Evolutionary conservation across 1,140 invertebrate genomes (phyloP).

Genomic region (Drosophila funebris): DNA sequence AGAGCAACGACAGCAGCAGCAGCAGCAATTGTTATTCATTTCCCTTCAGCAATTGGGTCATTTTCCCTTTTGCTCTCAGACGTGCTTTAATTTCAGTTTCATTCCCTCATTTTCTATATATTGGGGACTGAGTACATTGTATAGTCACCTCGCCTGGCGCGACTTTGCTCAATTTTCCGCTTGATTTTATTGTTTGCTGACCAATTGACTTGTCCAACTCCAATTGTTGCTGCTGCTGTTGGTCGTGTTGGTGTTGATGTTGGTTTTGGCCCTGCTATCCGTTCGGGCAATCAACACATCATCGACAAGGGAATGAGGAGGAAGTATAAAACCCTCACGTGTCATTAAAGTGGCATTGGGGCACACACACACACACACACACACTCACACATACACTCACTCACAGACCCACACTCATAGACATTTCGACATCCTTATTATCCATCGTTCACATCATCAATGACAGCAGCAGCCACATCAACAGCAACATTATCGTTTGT

Average conservation of each 20-base stretch:
- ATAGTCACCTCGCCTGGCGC: background rate
- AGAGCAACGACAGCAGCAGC: background rate
- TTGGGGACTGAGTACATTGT: background rate
- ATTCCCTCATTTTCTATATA: slow-evolving; percentile 1
- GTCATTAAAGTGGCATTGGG: slow-evolving; percentile 58
- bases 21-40: background rate
- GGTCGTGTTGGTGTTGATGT: background rate
- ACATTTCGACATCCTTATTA: slow-evolving; percentile 62
- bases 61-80: slow-evolving; percentile 35
- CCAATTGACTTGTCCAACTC: slow-evolving; percentile 56
- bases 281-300: slow-evolving; percentile 70
- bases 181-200: slow-evolving; percentile 71
- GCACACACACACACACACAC: slow-evolving; percentile 22
- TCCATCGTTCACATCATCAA: slow-evolving; percentile 67
- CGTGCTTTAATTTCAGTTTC: slow-evolving; percentile 71
- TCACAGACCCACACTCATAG: slow-evolving; percentile 14
- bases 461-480: slow-evolving; percentile 32
- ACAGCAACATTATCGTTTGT: slow-evolving; percentile 72
- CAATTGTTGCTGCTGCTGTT: background rate
- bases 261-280: slow-evolving; percentile 7
- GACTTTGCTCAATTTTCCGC: slow-evolving; percentile 39
- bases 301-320: slow-evolving; percentile 3
- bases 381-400: slow-evolving; percentile 29
- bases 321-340: slow-evolving; percentile 26
- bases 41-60: slow-evolving; percentile 5